phyloP scores from a whole-genome alignment of 2,113 vertebrate species.

The Alethe diademata region DNA sequence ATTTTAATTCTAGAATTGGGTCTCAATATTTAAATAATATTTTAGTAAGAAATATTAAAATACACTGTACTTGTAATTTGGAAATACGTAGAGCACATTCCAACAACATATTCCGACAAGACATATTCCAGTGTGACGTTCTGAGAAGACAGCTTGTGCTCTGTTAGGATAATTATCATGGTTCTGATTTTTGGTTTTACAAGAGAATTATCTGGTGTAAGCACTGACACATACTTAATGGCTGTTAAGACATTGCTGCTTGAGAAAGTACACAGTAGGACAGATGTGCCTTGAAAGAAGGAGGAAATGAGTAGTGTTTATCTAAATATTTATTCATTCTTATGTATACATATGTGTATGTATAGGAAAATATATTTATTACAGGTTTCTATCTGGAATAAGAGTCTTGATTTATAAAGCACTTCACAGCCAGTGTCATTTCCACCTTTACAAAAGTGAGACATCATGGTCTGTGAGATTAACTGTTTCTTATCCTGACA shows the following conservation, averaged over 20 bases:
- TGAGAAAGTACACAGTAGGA: background rate
- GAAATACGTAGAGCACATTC: background rate
- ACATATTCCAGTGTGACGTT: background rate
- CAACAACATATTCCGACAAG: background rate
- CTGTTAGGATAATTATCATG: background rate
- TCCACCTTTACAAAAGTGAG: background rate
- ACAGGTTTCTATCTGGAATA: background rate
- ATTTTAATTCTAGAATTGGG: background rate
- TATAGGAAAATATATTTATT: background rate
- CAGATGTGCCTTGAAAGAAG: background rate
- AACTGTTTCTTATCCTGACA: background rate
- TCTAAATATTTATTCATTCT: constrained; percentile 26
- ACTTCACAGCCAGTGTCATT: background rate
- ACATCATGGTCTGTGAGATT: background rate
- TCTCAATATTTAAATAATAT: background rate
- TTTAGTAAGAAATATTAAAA: background rate
- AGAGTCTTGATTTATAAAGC: background rate
- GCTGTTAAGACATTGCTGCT: background rate
- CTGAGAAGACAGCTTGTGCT: background rate
- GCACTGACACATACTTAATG: background rate
- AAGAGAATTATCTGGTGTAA: background rate
- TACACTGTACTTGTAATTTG: background rate
- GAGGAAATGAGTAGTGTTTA: background rate
- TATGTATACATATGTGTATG: background rate
- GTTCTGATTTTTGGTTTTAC: background rate